A percentile compares a stretch with the other conserved stretches of the same genome.
phyloP scores from a whole-genome alignment of 2,797 vertebrate species.

The Orestias chungarensis region DNA sequence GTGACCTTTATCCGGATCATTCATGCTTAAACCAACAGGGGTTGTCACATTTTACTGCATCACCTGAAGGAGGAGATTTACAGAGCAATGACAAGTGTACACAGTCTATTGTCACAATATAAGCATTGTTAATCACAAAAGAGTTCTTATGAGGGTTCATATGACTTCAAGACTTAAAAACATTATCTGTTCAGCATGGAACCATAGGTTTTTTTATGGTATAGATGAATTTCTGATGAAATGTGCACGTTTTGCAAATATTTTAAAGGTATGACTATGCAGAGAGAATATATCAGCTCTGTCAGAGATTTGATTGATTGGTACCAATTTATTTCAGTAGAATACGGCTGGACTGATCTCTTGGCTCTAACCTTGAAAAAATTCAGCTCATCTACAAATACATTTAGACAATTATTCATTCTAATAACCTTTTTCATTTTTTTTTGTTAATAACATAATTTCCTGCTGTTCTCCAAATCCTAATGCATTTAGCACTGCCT shows the following conservation, averaged over 20 bases:
- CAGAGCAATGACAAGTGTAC: no score
- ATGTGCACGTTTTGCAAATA: background rate
- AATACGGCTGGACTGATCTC: slow-evolving; percentile 4
- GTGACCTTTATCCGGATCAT: no score
- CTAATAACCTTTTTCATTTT: slow-evolving; percentile 61
- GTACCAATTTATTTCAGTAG: slow-evolving; percentile 13
- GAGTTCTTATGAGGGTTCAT: no score
- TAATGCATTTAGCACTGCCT: slow-evolving; percentile 55
- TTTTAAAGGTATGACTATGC: background rate
- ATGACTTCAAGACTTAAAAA: background rate
- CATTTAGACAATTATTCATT: slow-evolving; percentile 57
- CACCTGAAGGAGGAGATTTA: no score
- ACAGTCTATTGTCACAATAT: no score
- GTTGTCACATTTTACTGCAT: no score
- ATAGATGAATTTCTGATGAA: background rate
- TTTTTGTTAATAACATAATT: slow-evolving; percentile 56
- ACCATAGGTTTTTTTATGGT: no score
- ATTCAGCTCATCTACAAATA: slow-evolving; percentile 34
- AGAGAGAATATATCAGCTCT: background rate
- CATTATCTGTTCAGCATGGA: background rate
- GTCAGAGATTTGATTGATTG: background rate
- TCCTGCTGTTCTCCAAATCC: slow-evolving; percentile 55
- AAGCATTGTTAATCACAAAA: no score
- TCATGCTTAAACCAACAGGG: no score
- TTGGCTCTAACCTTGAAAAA: slow-evolving; percentile 12